These are phyloP conservation scores for Drosophila saltans DNA, from an alignment of 1,140 invertebrate genomes.

Conservation along the genomic window DNA sequence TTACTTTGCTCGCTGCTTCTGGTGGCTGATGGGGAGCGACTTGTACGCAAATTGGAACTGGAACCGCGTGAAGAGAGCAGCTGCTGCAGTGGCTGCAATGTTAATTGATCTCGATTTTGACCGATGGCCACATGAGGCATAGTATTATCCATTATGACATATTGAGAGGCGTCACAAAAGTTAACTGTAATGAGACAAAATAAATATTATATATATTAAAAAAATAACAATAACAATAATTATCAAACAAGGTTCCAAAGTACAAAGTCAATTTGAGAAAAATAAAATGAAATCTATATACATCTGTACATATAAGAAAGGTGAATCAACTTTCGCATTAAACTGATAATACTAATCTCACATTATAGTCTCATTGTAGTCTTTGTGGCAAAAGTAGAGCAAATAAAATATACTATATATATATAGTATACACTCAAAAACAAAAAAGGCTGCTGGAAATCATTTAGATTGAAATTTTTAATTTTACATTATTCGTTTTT, in stretches of 20 bases:
- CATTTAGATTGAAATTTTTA: background rate
- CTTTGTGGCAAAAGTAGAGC: background rate
- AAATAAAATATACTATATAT: background rate
- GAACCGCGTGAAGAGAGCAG: slow-evolving; percentile 62
- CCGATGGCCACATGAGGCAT: slow-evolving; percentile 44
- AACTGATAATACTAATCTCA: slow-evolving; percentile 3
- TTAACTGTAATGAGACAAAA: slow-evolving; percentile 56
- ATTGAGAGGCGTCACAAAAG: slow-evolving; percentile 30
- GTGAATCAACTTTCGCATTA: slow-evolving; percentile 2
- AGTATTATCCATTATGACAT: slow-evolving; percentile 72
- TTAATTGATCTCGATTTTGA: slow-evolving; percentile 59
- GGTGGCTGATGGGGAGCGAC: slow-evolving; percentile 76
- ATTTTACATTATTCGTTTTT: background rate
- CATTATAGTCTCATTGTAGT: background rate
- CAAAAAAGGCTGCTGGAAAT: too few species aligned
- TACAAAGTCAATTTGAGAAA: background rate
- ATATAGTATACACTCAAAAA: too few species aligned
- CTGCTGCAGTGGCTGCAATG: slow-evolving; percentile 48
- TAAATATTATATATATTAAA: slow-evolving; percentile 11
- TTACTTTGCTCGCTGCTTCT: slow-evolving; percentile 80
- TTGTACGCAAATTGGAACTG: slow-evolving; percentile 68
- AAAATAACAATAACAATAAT: slow-evolving; percentile 2
- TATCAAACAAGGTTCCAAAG: background rate
- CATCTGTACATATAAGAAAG: background rate
- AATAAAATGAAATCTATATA: slow-evolving; percentile 1